Evolutionary conservation across 1,140 invertebrate genomes (phyloP).

Genomic region (Dolichoris vasculosae): DNA sequence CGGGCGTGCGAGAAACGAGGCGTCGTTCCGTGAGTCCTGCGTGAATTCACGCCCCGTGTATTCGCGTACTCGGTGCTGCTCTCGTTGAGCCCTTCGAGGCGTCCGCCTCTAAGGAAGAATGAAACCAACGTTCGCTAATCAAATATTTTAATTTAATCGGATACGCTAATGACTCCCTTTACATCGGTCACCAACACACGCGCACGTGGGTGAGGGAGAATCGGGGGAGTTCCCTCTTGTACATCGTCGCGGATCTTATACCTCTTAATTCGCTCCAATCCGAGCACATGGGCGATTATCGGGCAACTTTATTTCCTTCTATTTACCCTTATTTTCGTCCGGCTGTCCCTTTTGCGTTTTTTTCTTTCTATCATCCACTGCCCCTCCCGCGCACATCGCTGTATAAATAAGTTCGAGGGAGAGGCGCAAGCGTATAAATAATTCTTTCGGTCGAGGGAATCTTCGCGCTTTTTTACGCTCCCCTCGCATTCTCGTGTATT

Average conservation of each 20-base stretch:
- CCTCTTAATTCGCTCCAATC: conserved; percentile 60
- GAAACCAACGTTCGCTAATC: conserved; percentile 66
- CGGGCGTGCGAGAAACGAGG: conserved; percentile 24
- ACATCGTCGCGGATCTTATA: conserved; percentile 43
- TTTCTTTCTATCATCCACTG: not conserved
- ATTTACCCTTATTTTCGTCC: conserved; percentile 33
- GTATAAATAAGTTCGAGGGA: conserved; percentile 14
- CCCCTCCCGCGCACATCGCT: not conserved
- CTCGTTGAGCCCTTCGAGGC: not conserved
- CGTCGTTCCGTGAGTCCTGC: not conserved
- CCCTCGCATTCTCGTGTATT: conserved; percentile 2
- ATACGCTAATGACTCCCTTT: conserved; percentile 66
- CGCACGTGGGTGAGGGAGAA: not conserved
- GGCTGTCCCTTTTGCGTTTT: not conserved
- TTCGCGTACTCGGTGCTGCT: no score
- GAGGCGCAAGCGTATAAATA: conserved; percentile 35
- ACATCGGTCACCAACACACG: conserved; percentile 45
- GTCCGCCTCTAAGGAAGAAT: conserved; percentile 8
- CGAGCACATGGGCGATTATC: conserved; percentile 35
- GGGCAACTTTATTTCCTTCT: conserved; percentile 36
- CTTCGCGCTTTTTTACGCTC: conserved; percentile 33
- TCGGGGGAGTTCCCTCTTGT: not conserved
- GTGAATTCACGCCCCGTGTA: not conserved
- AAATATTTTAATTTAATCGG: conserved; percentile 75
- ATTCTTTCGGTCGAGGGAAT: conserved; percentile 23